Conservation (phyloP, 2,888 invertebrate species). For the Drosophila pegasa region DNA sequence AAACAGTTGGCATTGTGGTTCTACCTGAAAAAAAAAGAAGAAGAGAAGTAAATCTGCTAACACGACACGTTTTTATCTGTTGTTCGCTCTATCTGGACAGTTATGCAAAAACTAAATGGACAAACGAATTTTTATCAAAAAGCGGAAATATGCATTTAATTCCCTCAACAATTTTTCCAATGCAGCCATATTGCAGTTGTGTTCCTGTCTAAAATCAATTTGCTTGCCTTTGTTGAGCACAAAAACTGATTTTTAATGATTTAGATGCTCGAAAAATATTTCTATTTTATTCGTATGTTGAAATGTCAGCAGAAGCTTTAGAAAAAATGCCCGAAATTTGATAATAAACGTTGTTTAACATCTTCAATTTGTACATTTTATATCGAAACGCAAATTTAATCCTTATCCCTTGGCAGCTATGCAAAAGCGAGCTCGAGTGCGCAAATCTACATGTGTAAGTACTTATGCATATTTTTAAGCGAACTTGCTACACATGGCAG, state of each 20-base stretch:
- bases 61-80: conserved; percentile 4
- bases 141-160: conserved; percentile 19
- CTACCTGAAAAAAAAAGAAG: conserved; percentile 7
- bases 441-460: neutral
- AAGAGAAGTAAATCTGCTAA: neutral
- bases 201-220: conserved; percentile 13
- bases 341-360: neutral
- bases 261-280: neutral
- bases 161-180: conserved; percentile 1
- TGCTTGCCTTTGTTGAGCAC: neutral
- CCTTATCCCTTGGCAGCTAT: neutral
- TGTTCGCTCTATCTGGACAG: neutral
- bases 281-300: neutral
- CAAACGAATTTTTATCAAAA: conserved; percentile 7
- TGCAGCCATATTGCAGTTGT: neutral
- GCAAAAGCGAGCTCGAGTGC: neutral
- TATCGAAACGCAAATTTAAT: neutral
- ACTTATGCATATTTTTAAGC: conserved; percentile 6
- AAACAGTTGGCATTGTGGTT: neutral
- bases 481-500: conserved; percentile 7
- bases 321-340: too few relatives aligned
- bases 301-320: neutral
- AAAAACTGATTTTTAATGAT: neutral
- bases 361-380: neutral
- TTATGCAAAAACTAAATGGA: neutral